Evolutionary conservation across 2,797 vertebrate species (phyloP).

Genomic region (Premnoplex brunnescens): DNA sequence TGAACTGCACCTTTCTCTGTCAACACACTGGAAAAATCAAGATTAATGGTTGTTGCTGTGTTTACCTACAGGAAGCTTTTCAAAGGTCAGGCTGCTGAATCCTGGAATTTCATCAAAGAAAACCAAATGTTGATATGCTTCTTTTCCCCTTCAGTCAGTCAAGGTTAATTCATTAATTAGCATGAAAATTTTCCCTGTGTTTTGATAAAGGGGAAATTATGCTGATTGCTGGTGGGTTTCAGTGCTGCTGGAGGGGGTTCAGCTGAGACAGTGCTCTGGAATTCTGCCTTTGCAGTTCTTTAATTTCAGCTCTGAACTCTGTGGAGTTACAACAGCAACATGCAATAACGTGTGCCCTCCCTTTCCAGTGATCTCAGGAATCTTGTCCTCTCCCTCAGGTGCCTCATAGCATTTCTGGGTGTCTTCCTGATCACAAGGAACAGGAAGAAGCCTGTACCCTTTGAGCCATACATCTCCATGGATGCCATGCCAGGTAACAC

Average conservation of each 20-base stretch:
- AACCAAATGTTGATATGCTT: background rate
- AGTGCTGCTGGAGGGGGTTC: background rate
- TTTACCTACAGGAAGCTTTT: background rate
- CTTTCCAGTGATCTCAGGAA: background rate
- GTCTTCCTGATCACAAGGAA: slow-evolving; percentile 92
- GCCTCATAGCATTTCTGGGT: slow-evolving; percentile 87
- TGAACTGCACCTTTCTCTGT: background rate
- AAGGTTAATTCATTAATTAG: background rate
- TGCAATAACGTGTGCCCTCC: background rate
- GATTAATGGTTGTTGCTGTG: background rate
- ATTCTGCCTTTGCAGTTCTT: background rate
- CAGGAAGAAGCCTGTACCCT: slow-evolving; percentile 84
- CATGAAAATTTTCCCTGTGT: background rate
- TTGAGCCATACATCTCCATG: slow-evolving; percentile 96
- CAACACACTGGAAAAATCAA: background rate
- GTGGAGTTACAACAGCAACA: background rate
- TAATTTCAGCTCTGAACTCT: background rate
- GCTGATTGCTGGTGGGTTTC: background rate
- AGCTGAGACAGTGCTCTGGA: background rate
- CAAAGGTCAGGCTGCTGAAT: background rate
- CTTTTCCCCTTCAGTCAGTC: background rate
- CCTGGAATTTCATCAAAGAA: background rate
- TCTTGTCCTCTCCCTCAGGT: slow-evolving; percentile 72
- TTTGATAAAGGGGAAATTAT: background rate
- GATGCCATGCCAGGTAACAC: slow-evolving; percentile 89